Percentiles rank a stretch among this genome's conserved stretches.
Evolutionary conservation across 2,797 vertebrate species (phyloP).

Genomic region (Ctenopoma multispine): DNA sequence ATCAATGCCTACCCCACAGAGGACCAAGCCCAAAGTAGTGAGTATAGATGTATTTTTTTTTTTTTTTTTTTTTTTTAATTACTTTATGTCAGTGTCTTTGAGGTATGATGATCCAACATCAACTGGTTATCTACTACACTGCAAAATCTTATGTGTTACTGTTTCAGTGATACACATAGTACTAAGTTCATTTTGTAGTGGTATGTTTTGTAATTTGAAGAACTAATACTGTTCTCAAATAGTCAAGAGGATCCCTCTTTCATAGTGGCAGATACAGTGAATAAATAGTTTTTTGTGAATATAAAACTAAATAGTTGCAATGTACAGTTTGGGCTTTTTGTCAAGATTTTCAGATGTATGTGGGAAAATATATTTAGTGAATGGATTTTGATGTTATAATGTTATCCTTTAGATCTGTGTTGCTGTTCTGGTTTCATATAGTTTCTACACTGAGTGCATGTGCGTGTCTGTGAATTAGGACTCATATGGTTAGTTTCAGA

Average conservation of each 20-base stretch:
- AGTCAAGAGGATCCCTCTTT: not conserved
- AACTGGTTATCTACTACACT: not conserved
- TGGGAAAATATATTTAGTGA: not conserved
- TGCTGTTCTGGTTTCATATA: constrained; percentile 11
- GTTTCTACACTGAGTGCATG: constrained; percentile 14
- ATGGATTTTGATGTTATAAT: not conserved
- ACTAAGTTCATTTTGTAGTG: not conserved
- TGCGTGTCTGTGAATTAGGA: constrained; percentile 33
- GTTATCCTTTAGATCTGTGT: not conserved
- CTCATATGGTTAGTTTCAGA: constrained; percentile 47
- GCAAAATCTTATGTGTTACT: not conserved
- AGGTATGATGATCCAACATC: constrained; percentile 7
- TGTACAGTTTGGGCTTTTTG: not conserved
- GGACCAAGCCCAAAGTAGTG: constrained; percentile 94
- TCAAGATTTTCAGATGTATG: not conserved
- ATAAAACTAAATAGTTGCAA: not conserved
- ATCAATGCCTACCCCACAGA: constrained; percentile 69
- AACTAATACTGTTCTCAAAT: not conserved
- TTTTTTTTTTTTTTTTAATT: not conserved
- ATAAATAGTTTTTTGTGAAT: not conserved
- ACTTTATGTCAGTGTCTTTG: no score
- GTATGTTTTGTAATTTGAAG: not conserved
- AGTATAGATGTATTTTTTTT: constrained; percentile 74
- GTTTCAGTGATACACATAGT: constrained; percentile 11
- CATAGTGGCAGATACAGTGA: not conserved